phyloP scores from a whole-genome alignment of 2,888 invertebrate genomes.

The Ctenicera cuprea region DNA sequence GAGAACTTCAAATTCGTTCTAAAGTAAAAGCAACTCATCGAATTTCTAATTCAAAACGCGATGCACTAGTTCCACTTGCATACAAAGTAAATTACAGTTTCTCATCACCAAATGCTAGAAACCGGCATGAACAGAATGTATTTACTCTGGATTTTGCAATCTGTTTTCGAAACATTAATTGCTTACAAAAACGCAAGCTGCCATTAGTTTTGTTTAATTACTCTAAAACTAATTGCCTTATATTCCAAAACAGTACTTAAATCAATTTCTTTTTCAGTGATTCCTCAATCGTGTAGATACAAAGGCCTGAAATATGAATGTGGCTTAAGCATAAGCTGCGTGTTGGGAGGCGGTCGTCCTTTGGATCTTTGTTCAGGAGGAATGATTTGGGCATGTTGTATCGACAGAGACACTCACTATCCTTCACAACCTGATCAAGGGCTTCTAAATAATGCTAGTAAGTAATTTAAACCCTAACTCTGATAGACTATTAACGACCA shows the following conservation, averaged over 20 bases:
- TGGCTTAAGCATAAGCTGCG: constrained; percentile 93
- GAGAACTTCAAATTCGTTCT: constrained; percentile 1
- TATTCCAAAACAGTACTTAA: not conserved
- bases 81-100: constrained; percentile 24
- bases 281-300: constrained; percentile 90
- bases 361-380: constrained; percentile 94
- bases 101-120: constrained; percentile 21
- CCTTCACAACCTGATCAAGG: constrained; percentile 74
- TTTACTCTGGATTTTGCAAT: constrained; percentile 13
- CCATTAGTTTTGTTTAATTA: too few relatives aligned
- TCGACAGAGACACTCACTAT: constrained; percentile 80
- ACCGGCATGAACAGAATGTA: constrained; percentile 13
- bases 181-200: not conserved
- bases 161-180: constrained; percentile 10
- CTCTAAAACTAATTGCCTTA: too few relatives aligned
- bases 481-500: too few relatives aligned
- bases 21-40: not conserved
- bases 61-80: constrained; percentile 24
- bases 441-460: constrained; percentile 90
- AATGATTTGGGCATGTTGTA: constrained; percentile 96
- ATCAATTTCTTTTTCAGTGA: constrained; percentile 80
- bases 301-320: constrained; percentile 92
- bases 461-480: constrained; percentile 72
- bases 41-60: constrained; percentile 26
- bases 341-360: constrained; percentile 90